Conservation (phyloP, 2,797 vertebrate genomes). For the Natrix natrix region DNA sequence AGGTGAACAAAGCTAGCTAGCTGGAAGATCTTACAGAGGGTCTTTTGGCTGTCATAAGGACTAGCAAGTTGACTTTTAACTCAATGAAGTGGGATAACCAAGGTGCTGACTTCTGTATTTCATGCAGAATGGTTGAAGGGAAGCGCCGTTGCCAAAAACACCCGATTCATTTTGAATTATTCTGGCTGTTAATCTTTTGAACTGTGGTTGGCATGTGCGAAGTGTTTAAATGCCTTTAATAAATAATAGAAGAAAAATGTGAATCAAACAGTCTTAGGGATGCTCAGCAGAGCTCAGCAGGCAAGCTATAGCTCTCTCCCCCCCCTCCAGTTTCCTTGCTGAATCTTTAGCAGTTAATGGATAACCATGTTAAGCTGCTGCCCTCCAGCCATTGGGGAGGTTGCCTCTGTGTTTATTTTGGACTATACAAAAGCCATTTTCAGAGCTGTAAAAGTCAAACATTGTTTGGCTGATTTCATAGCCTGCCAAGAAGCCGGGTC, state of each 20-base stretch:
- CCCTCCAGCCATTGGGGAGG: slow-evolving; percentile 36
- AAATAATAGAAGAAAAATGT: neutral
- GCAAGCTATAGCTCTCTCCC: neutral
- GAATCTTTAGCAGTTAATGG: slow-evolving; percentile 34
- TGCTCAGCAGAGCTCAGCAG: neutral
- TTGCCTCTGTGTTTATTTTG: slow-evolving; percentile 53
- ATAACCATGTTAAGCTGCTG: slow-evolving; percentile 44
- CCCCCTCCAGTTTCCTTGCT: slow-evolving; percentile 32
- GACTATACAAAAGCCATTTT: slow-evolving; percentile 39
- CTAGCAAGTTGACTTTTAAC: neutral
- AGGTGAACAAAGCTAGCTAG: neutral
- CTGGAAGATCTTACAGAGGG: neutral
- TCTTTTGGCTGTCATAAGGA: neutral
- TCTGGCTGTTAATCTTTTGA: neutral
- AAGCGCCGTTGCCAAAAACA: neutral
- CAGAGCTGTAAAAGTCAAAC: slow-evolving; percentile 55
- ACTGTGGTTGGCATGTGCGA: neutral
- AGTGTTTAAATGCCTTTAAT: accelerated
- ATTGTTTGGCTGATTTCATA: slow-evolving; percentile 35
- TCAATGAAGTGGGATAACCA: too few species aligned
- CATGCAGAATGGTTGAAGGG: neutral
- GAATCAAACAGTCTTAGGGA: slow-evolving; percentile 1
- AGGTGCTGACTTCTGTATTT: neutral
- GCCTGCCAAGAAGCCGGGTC: slow-evolving; percentile 49
- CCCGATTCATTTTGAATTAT: neutral